Percentiles rank a stretch among this genome's conserved stretches.
Evolutionary conservation across 2,113 vertebrate genomes (phyloP).

Genomic region (Syrmaticus mikado): DNA sequence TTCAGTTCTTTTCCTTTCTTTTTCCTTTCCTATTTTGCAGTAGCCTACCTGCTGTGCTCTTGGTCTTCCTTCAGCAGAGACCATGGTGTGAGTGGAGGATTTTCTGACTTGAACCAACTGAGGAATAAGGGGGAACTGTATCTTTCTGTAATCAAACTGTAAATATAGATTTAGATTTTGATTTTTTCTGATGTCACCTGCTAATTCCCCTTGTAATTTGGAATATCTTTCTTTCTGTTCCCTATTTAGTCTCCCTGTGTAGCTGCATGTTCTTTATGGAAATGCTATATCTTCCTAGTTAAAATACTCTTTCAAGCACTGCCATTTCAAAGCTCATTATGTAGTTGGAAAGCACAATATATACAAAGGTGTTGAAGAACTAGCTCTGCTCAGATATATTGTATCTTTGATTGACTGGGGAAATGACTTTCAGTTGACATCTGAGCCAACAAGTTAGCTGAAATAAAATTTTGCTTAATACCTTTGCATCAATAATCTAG

Average conservation of each 20-base stretch:
- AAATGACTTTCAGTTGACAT: slow-evolving; percentile 89
- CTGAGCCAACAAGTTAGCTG: slow-evolving; percentile 86
- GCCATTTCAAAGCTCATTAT: slow-evolving; percentile 62
- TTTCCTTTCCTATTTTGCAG: neutral
- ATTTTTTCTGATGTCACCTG: neutral
- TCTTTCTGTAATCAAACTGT: neutral
- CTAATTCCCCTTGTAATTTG: neutral
- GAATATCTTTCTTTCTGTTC: neutral
- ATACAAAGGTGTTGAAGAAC: slow-evolving; percentile 66
- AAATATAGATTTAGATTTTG: slow-evolving; percentile 5
- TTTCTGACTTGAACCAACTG: neutral
- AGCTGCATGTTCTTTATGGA: neutral
- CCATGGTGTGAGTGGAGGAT: neutral
- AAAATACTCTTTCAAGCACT: slow-evolving; percentile 58
- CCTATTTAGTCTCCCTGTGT: neutral
- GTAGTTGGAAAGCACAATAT: slow-evolving; percentile 54
- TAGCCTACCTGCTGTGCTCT: neutral
- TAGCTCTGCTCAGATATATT: slow-evolving; percentile 78
- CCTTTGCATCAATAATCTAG: slow-evolving; percentile 87
- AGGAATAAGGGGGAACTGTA: neutral
- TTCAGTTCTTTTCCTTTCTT: neutral
- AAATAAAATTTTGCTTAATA: slow-evolving; percentile 90
- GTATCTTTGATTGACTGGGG: slow-evolving; percentile 83
- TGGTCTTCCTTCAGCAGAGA: neutral
- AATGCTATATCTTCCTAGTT: neutral